phyloP scores from a whole-genome alignment of 2,888 invertebrate species.

The Steinernema hermaphroditum region DNA sequence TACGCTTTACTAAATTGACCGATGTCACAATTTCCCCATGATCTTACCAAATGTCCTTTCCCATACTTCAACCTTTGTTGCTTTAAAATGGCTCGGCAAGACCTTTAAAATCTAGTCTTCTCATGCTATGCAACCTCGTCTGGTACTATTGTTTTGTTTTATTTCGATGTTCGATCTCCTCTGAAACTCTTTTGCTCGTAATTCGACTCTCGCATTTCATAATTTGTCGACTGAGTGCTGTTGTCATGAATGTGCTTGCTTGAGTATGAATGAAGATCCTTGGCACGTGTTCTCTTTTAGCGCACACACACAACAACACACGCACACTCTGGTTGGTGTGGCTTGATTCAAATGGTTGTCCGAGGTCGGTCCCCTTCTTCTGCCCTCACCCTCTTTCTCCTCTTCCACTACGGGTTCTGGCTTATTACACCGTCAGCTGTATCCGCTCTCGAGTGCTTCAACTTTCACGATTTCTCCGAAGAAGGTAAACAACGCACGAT shows the following conservation, averaged over 20 bases:
- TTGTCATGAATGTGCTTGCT: constrained; percentile 11
- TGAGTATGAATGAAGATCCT: constrained; percentile 28
- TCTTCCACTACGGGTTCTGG: constrained; percentile 24
- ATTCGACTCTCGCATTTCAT: constrained; percentile 23
- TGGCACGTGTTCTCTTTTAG: constrained; percentile 21
- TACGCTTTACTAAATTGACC: neutral
- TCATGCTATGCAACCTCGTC: constrained; percentile 15
- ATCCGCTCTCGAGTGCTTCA: constrained; percentile 44
- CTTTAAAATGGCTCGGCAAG: constrained; percentile 17
- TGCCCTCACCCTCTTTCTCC: neutral
- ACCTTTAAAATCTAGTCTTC: neutral
- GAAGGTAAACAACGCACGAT: constrained; percentile 47
- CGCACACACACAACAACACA: constrained; percentile 26
- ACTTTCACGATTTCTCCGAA: constrained; percentile 50
- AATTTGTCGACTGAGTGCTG: constrained; percentile 9
- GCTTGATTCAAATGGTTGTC: constrained; percentile 27
- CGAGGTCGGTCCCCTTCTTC: neutral
- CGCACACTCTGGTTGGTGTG: constrained; percentile 27
- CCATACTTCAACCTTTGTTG: neutral
- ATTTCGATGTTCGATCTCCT: constrained; percentile 22
- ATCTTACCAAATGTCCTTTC: neutral
- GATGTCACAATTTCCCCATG: neutral
- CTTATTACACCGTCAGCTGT: neutral
- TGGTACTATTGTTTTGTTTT: neutral
- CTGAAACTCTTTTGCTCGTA: constrained; percentile 18